A percentile compares a stretch with the other conserved stretches of the same genome.
phyloP scores from a whole-genome alignment of 2,797 vertebrate genomes.

The Anabacerthia variegaticeps region DNA sequence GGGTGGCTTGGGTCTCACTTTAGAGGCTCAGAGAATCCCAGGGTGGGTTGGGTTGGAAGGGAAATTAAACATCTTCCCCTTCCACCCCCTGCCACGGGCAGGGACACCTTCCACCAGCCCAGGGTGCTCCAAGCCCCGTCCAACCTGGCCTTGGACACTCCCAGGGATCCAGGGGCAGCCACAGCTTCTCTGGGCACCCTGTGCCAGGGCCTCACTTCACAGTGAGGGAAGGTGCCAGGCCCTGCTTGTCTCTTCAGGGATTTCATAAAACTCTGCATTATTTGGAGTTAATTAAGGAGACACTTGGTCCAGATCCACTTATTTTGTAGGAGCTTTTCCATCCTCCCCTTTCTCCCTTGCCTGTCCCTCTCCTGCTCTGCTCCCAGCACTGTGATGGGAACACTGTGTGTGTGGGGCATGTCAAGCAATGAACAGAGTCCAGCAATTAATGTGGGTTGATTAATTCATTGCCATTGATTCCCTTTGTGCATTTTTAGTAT shows the following conservation, averaged over 20 bases:
- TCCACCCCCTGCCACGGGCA: not conserved
- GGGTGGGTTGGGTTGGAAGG: not conserved
- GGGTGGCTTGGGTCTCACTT: not conserved
- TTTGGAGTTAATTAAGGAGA: not conserved
- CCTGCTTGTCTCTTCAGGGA: not conserved
- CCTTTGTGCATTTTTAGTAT: not conserved
- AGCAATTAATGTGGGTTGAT: not conserved
- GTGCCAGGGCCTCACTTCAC: not conserved
- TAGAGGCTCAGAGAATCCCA: not conserved
- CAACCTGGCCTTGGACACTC: not conserved
- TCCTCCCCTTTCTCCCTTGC: not conserved
- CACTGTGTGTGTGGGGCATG: too few relatives aligned
- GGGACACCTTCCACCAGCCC: rapidly evolving
- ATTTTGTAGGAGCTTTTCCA: not conserved
- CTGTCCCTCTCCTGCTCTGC: not conserved
- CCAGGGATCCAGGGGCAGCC: not conserved
- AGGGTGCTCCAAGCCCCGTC: rapidly evolving
- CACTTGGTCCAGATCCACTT: not conserved
- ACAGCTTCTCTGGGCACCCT: not conserved
- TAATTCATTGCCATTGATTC: not conserved
- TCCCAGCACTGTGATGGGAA: not conserved
- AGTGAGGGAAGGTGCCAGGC: not conserved
- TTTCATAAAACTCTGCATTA: not conserved
- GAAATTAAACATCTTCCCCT: not conserved
- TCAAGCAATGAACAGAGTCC: not conserved